Conservation (phyloP, 35 echinoderm and acorn worm species). For the Nesometra sesokonis region DNA sequence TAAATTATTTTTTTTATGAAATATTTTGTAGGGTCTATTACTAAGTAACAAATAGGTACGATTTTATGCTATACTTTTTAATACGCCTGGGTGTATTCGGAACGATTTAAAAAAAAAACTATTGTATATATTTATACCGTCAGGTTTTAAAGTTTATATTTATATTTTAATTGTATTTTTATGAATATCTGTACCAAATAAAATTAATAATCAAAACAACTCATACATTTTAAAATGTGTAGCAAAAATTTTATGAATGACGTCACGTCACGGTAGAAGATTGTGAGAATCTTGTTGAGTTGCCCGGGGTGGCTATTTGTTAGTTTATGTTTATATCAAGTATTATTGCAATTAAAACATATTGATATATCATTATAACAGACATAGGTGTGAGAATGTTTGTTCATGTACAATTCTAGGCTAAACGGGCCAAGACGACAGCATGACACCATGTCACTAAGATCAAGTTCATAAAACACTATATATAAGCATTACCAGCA, state of each 20-base stretch:
- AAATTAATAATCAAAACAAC: no score
- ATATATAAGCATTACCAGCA: background rate
- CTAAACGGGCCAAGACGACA: background rate
- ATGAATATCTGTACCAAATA: no score
- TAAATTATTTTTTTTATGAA: no score
- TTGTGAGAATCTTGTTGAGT: background rate
- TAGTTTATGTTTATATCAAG: slow-evolving; percentile 1
- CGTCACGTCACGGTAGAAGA: background rate
- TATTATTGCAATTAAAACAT: background rate
- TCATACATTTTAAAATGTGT: no score
- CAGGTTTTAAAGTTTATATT: no score
- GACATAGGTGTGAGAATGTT: background rate
- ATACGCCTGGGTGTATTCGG: no score
- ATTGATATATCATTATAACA: background rate
- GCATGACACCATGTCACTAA: background rate
- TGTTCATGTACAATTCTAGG: background rate
- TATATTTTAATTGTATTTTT: no score
- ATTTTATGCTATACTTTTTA: no score
- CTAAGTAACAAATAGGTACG: no score
- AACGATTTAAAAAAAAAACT: no score
- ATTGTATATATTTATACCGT: no score
- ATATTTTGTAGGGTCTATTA: no score
- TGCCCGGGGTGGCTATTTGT: background rate
- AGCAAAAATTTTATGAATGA: background rate
- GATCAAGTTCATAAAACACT: background rate